A percentile compares a stretch with the other conserved stretches of the same genome.
Conservation (phyloP, 2,888 invertebrate genomes). For the Venustoraphidia nigricollis region DNA sequence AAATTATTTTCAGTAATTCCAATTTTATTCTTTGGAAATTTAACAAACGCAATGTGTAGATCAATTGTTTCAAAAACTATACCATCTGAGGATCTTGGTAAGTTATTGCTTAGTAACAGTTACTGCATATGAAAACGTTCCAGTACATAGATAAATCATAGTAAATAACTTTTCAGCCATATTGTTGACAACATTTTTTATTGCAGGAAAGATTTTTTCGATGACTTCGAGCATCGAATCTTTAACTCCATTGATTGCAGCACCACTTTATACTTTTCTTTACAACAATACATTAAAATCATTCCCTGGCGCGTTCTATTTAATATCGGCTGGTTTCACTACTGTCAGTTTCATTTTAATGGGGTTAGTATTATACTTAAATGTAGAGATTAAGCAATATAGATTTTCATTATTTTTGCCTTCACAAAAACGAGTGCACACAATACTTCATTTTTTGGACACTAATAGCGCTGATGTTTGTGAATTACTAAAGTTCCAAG, state of each 20-base stretch:
- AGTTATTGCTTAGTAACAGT: too few relatives aligned
- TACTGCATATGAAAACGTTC: too few relatives aligned
- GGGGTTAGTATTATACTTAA: slow-evolving; percentile 25
- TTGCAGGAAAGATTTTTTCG: slow-evolving; percentile 47
- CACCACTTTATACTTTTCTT: slow-evolving; percentile 45
- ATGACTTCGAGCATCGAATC: slow-evolving; percentile 50
- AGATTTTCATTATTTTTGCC: too few relatives aligned
- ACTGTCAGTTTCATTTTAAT: slow-evolving; percentile 28
- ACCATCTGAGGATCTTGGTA: slow-evolving; percentile 39
- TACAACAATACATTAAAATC: slow-evolving; percentile 39
- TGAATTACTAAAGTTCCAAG: too few relatives aligned
- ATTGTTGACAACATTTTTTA: too few relatives aligned
- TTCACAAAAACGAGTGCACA: too few relatives aligned
- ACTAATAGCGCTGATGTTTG: too few relatives aligned
- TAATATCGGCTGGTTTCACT: slow-evolving; percentile 34
- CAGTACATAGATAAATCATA: too few relatives aligned
- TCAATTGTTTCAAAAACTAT: slow-evolving; percentile 44
- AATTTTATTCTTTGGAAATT: slow-evolving; percentile 33
- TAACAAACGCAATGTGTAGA: slow-evolving; percentile 39
- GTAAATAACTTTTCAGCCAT: too few relatives aligned
- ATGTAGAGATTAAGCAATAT: too few relatives aligned
- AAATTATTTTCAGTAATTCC: slow-evolving; percentile 26
- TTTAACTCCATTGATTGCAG: slow-evolving; percentile 39
- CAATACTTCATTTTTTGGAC: too few relatives aligned
- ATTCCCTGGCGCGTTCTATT: slow-evolving; percentile 42